Evolutionary conservation across 2,113 vertebrate genomes (phyloP).

Genomic region (Deroptyus accipitrinus): DNA sequence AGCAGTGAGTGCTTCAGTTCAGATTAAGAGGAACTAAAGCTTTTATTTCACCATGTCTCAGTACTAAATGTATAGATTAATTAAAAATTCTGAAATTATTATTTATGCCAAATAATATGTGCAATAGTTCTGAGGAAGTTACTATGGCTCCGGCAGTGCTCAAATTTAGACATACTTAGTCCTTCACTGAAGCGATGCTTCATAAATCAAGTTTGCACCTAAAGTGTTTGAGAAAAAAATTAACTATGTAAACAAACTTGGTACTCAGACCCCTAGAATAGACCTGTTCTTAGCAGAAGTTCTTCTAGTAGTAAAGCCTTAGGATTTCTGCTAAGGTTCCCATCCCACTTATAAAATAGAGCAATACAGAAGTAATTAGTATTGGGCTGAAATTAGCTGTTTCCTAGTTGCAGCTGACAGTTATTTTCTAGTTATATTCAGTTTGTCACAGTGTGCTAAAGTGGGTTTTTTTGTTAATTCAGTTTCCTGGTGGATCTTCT

Average conservation of each 20-base stretch:
- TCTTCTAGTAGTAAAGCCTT: neutral
- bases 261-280: neutral
- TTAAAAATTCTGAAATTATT: neutral
- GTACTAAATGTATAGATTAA: neutral
- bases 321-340: neutral
- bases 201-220: neutral
- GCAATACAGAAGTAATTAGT: neutral
- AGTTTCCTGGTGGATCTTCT: neutral
- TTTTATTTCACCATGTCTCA: neutral
- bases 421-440: neutral
- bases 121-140: neutral
- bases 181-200: neutral
- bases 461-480: neutral
- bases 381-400: neutral
- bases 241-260: neutral
- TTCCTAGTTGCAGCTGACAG: neutral
- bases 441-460: neutral
- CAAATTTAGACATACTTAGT: neutral
- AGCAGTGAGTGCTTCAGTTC: neutral
- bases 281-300: neutral
- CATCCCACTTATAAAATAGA: neutral
- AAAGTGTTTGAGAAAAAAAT: neutral
- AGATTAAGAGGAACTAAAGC: neutral
- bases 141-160: neutral
- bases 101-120: neutral